phyloP scores from a whole-genome alignment of 1,140 invertebrate species.

The Glomeris maerens region DNA sequence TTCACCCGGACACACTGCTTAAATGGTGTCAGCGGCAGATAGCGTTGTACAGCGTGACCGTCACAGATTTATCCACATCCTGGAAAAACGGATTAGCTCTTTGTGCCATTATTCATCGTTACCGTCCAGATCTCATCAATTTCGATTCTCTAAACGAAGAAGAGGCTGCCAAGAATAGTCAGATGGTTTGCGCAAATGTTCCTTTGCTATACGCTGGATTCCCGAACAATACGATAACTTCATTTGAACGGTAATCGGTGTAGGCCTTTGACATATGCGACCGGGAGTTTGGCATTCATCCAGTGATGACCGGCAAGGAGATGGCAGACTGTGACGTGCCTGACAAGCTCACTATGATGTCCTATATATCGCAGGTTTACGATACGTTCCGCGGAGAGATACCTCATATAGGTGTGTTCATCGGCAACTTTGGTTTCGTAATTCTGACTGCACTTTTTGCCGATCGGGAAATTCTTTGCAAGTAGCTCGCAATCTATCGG shows the following conservation, averaged over 20 bases:
- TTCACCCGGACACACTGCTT: conserved; percentile 55
- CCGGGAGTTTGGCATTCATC: conserved; percentile 55
- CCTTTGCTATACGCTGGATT: not conserved
- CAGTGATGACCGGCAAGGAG: conserved; percentile 68
- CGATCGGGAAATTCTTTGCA: too few relatives aligned
- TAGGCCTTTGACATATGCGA: conserved; percentile 63
- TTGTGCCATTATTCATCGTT: conserved; percentile 68
- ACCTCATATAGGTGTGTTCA: conserved; percentile 44
- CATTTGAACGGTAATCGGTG: too few relatives aligned
- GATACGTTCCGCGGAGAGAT: conserved; percentile 67
- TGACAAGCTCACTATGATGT: conserved; percentile 60
- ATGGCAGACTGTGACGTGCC: conserved; percentile 52
- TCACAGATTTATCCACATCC: conserved; percentile 51
- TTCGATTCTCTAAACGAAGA: conserved; percentile 47
- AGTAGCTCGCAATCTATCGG: conserved; percentile 4
- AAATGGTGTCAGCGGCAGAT: conserved; percentile 63
- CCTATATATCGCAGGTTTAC: conserved; percentile 75
- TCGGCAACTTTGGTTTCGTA: too few relatives aligned
- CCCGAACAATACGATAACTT: not conserved
- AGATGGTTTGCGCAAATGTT: conserved; percentile 32
- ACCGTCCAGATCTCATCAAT: conserved; percentile 75
- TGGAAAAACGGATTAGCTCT: conserved; percentile 63
- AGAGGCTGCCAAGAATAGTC: conserved; percentile 53
- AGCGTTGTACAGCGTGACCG: conserved; percentile 45
- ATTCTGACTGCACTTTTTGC: too few relatives aligned